Evolutionary conservation across 2,888 invertebrate species (phyloP), one percentile per base, ranked within the genome.

Genomic region (Melinopterus prodromus): DNA sequence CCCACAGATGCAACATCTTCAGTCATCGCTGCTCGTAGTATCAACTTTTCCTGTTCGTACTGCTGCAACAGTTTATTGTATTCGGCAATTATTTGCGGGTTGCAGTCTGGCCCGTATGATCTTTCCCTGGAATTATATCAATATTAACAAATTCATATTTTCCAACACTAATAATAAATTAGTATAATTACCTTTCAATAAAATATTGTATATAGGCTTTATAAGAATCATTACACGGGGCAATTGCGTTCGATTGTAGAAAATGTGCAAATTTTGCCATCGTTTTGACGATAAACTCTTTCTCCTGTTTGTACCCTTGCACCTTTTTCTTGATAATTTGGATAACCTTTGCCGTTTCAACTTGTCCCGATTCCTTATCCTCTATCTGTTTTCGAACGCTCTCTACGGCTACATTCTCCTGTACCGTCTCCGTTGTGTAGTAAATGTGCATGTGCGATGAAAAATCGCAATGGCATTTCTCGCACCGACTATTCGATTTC

Each of bases 181-280:
- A 16, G 53, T 72, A n/a, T n/a, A 77, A 70, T 26, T 84, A 87
- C 88, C 86, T 84, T 16, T 83, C 82, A 35, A 88, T 87, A 69
- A 88, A 83, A 83, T 87, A 86, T 69, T 87, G 83, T 38, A 88
- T 85, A 72, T 88, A 88, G 36, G 82, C 84, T 76, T 85, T 84
- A 80, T 88, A 88, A 7, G 86, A 82, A 84, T 88, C 88, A 80
- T 86, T 88, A 79, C 86, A 87, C 0, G 87, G 85, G 0, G 87
- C 83, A 35, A 88, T 87, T 0, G 88, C 87, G 83, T 88, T 87
- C 15, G 84, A 83, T 78, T 86, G 84, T 35, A 88, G 80, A 81
- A 88, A 88, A 84, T 87, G 85, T 0, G 88, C 87, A 83, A 88
- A 88, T 79, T 85, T 86, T 0, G 88, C 88, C 77, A 86, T 86